Percentiles rank a stretch among this genome's conserved stretches.
Evolutionary conservation across 1,140 invertebrate genomes (phyloP).

Genomic region (Cherax destructor): DNA sequence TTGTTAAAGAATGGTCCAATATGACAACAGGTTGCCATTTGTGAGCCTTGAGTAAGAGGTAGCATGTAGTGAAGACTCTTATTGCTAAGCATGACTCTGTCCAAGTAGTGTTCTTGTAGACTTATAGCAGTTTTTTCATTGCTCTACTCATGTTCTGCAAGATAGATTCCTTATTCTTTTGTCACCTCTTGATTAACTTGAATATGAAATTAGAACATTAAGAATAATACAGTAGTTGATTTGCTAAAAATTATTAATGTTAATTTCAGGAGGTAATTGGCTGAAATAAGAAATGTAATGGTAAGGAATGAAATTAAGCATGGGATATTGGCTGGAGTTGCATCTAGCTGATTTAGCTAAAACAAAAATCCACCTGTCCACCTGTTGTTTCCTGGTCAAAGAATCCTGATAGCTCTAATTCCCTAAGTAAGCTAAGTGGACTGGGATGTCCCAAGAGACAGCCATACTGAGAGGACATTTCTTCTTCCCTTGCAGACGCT

Average conservation of each 20-base stretch:
- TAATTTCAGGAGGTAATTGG: slow-evolving; percentile 54
- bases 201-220: slow-evolving; percentile 37
- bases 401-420: slow-evolving; percentile 50
- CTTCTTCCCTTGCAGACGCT: slow-evolving; percentile 71
- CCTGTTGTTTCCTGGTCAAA: slow-evolving; percentile 65
- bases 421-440: slow-evolving; percentile 67
- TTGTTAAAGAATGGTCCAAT: slow-evolving; percentile 46
- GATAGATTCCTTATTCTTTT: slow-evolving; percentile 53
- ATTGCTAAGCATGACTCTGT: slow-evolving; percentile 62
- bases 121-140: slow-evolving; percentile 54
- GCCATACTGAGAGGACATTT: slow-evolving; percentile 72
- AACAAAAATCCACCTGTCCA: slow-evolving; percentile 60
- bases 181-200: slow-evolving; percentile 49
- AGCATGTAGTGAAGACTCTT: slow-evolving; percentile 61
- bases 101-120: slow-evolving; percentile 62
- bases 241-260: slow-evolving; percentile 52
- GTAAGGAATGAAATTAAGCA: slow-evolving; percentile 63
- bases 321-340: slow-evolving; percentile 49
- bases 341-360: slow-evolving; percentile 41
- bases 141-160: slow-evolving; percentile 44
- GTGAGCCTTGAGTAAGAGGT: slow-evolving; percentile 48
- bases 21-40: slow-evolving; percentile 41
- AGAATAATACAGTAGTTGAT: slow-evolving; percentile 30
- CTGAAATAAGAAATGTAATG: slow-evolving; percentile 33
- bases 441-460: slow-evolving; percentile 58